Conservation (phyloP, 92 coral and sea anemone species). For the Porites cylindrica region DNA sequence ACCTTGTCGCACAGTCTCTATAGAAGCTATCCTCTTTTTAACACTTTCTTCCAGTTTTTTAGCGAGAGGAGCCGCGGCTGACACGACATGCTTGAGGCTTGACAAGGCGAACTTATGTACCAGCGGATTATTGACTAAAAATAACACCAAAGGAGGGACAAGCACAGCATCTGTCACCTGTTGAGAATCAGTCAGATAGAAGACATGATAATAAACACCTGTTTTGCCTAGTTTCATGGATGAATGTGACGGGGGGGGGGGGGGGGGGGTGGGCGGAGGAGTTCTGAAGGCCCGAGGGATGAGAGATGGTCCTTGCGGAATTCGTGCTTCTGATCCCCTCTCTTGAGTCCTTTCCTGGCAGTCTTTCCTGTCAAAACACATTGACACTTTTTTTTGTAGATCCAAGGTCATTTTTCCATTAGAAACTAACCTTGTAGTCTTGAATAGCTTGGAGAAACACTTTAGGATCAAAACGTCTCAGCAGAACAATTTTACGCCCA, state of each 20-base stretch:
- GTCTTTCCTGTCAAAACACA: too few relatives aligned
- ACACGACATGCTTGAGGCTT: slow-evolving; percentile 51
- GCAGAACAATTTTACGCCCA: slow-evolving; percentile 64
- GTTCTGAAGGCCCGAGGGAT: too few relatives aligned
- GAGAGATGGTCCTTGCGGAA: too few relatives aligned
- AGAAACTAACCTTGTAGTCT: slow-evolving; percentile 68
- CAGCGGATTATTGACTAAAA: slow-evolving; percentile 85
- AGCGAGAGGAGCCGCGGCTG: slow-evolving; percentile 83
- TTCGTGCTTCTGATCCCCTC: too few relatives aligned
- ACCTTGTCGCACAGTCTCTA: slow-evolving; percentile 58
- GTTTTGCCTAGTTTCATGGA: too few relatives aligned
- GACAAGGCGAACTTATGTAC: slow-evolving; percentile 80
- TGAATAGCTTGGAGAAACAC: slow-evolving; percentile 73
- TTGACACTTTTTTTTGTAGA: too few relatives aligned
- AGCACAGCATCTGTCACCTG: slow-evolving; percentile 67
- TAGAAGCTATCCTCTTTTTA: neutral
- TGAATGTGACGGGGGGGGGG: too few relatives aligned
- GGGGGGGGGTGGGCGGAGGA: too few relatives aligned
- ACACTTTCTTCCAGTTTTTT: neutral
- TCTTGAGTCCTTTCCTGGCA: too few relatives aligned
- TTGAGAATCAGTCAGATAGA: neutral
- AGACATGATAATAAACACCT: too few relatives aligned
- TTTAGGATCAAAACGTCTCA: slow-evolving; percentile 71
- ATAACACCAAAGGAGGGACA: slow-evolving; percentile 79
- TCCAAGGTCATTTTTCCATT: neutral